Percentiles rank a stretch among this genome's conserved stretches.
phyloP scores from a whole-genome alignment of 2,113 vertebrate species.

The Pungitius pungitius region DNA sequence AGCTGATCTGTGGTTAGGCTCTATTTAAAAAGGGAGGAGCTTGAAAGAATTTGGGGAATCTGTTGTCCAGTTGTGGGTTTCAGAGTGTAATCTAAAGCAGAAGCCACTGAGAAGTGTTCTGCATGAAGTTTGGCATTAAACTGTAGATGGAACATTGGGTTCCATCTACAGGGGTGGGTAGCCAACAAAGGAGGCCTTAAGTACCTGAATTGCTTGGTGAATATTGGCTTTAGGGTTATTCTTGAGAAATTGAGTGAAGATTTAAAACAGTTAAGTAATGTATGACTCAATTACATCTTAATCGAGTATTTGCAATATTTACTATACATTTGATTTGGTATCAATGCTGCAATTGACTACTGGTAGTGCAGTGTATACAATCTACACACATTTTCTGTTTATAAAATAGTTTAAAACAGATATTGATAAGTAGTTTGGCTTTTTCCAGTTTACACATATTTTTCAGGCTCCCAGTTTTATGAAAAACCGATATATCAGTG shows the following conservation, averaged over 20 bases:
- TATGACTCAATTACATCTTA: background rate
- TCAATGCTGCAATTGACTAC: background rate
- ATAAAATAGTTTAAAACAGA: background rate
- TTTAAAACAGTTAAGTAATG: background rate
- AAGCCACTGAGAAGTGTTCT: background rate
- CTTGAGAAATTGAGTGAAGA: background rate
- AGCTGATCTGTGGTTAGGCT: background rate
- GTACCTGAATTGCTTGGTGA: background rate
- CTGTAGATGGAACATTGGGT: background rate
- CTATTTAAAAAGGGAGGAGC: background rate
- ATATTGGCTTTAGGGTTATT: background rate
- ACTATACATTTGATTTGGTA: background rate
- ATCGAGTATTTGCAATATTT: background rate
- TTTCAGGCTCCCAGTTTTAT: background rate
- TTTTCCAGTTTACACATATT: background rate
- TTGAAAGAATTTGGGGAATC: background rate
- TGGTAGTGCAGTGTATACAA: background rate
- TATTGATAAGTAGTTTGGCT: background rate
- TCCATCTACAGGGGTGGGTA: background rate
- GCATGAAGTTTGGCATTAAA: background rate
- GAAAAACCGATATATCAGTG: no score
- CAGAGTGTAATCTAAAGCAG: background rate
- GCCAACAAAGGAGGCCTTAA: no score
- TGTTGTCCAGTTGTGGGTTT: constrained; percentile 2
- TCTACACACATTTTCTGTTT: background rate